These are phyloP conservation scores for Sitophilus oryzae DNA, from an alignment of 1,140 invertebrate genomes.

Conservation along the genomic window DNA sequence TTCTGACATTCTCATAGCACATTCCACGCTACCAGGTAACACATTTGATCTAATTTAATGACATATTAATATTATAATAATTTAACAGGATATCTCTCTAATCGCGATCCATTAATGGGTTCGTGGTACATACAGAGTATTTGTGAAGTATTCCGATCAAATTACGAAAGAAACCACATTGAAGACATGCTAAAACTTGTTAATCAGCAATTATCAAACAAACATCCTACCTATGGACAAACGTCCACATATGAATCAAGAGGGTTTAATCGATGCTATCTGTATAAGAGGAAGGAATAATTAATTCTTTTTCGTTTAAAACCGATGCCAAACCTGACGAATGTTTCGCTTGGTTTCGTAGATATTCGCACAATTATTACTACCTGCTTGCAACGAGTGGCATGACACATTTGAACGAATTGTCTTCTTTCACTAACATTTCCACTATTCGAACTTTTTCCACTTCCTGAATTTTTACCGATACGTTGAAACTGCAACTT, in stretches of 20 bases:
- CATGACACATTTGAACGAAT: too few species aligned
- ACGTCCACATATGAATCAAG: constrained; percentile 50
- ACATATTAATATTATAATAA: too few species aligned
- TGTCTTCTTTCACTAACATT: too few species aligned
- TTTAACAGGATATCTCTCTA: constrained; percentile 54
- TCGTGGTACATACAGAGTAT: constrained; percentile 72
- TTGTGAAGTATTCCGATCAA: constrained; percentile 63
- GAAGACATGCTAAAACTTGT: constrained; percentile 61
- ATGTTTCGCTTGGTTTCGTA: too few species aligned
- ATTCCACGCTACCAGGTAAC: constrained; percentile 32
- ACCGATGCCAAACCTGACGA: too few species aligned
- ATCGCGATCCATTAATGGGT: constrained; percentile 55
- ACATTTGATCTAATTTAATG: too few species aligned
- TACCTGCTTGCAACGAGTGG: too few species aligned
- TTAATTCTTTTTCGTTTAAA: too few species aligned
- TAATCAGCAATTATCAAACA: constrained; percentile 42
- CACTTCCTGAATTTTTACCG: too few species aligned
- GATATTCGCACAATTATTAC: too few species aligned
- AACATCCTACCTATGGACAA: constrained; percentile 43
- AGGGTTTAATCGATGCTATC: constrained; percentile 56
- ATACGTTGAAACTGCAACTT: too few species aligned
- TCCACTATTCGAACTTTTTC: too few species aligned
- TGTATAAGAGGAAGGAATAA: constrained; percentile 46
- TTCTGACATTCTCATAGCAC: constrained; percentile 27
- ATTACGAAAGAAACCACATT: constrained; percentile 57